phyloP scores from a whole-genome alignment of 1,140 invertebrate genomes.

The Dendrolimus punctatus region DNA sequence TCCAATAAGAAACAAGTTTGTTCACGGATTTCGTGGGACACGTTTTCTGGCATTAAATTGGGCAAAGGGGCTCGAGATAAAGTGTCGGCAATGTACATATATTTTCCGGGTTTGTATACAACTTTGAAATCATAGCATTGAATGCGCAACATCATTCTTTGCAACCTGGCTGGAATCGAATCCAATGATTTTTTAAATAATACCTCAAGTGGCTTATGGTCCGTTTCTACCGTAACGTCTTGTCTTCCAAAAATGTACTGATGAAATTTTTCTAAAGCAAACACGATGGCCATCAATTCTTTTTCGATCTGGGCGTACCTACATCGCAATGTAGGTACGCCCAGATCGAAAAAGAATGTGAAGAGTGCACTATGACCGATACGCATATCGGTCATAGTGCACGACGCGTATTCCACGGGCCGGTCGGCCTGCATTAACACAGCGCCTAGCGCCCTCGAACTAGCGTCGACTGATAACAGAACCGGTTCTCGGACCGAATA shows the following conservation, averaged over 20 bases:
- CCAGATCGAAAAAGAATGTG: no score
- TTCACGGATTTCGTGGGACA: constrained; percentile 9
- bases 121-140: constrained; percentile 2
- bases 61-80: constrained; percentile 13
- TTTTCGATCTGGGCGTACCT: constrained; percentile 48
- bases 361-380: no score
- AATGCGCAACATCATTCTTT: constrained; percentile 7
- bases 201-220: constrained; percentile 57
- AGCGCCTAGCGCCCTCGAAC: no score
- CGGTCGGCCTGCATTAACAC: no score
- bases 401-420: constrained; percentile 24
- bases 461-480: background rate
- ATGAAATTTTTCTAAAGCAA: constrained; percentile 28
- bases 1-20: constrained; percentile 20
- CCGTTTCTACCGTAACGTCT: constrained; percentile 42
- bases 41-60: constrained; percentile 11
- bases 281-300: constrained; percentile 39
- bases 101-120: constrained; percentile 10
- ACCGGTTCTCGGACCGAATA: constrained; percentile 21
- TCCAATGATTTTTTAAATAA: constrained; percentile 32
- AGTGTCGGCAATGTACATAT: constrained; percentile 10
- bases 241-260: constrained; percentile 17
- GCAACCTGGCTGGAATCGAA: constrained; percentile 6
- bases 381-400: constrained; percentile 34
- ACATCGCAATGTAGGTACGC: no score